Evolutionary conservation across 2,113 vertebrate genomes (phyloP), one percentile per base, ranked within the genome.

Genomic region (Oceanites oceanicus): DNA sequence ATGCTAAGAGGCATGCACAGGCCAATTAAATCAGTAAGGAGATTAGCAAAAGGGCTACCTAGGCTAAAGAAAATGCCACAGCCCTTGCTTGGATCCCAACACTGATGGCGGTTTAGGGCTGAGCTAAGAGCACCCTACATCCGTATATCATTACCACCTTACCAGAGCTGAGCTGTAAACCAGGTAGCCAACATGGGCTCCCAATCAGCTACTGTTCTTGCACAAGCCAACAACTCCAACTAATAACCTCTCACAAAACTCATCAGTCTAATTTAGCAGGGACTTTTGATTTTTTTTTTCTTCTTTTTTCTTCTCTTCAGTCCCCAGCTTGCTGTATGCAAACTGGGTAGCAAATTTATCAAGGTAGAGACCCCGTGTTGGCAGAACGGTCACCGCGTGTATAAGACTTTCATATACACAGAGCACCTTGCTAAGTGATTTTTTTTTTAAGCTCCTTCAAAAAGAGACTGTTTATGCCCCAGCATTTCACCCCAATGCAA

Each of bases 361-460:
- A 53, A 61, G 59, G 22, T 15, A 63, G 32, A 18, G 32, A n/a
- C 38, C 34, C 11, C 1, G 0, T 6, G 16, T 6, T 53, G 55
- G 66, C 50, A 55, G 40, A 65, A 53, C 1, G 0, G 3, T 34
- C 65, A 21, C 32, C 6, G 20, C 0, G 0, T 13, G 4, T 23
- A 18, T 3, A 2, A 73, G 14, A 15, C 36, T 61, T 61, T 55
- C 27, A 1, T 15, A 36, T 2, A 30, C 5, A 16, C 22, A 29
- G 12, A 73, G 26, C 36, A 52, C 26, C 14, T 63, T 22, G 6
- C 25, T 4, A 44, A 32, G 23, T 2, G 20, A 17, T 10, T 77
- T 42, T 38, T 47, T 47, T 45, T 38, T 66, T 5, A 50, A 56
- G 11, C 23, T 76, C 21, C 36, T 77, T 70, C 65, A 38, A 44